Base-by-base conservation (phyloP, 1,140 invertebrate genomes). In the Heliconius himera region DNA sequence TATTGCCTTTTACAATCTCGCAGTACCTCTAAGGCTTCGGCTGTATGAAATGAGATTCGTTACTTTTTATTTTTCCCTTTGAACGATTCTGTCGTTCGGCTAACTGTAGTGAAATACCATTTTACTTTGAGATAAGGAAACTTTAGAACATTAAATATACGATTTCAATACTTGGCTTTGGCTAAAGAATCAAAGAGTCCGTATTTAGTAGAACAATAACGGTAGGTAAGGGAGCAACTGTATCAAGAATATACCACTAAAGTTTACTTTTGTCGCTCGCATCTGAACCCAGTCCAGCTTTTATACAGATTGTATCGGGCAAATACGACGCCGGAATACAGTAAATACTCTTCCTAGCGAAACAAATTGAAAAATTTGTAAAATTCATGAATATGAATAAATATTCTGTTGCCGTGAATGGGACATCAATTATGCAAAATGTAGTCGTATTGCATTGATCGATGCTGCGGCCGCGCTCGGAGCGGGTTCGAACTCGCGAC, bases 1-100 rank as follows among this genome's bases (percentile, higher is more conserved):
- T 93, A 94, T 94, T 94, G 92, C 93, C 91, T 94, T 93, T 93
- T 93, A 94, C 91, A 93, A 94, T 94, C 92, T 94, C 91, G 89
- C 90, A 93, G 93, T 94, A 94, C 91, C 88, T 92, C 88, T 87
- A 86, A 91, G 90, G 88, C 88, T 89, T 84, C 85, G 81, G 77
- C 89, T 85, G 87, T 87, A 90, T 91, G 92, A 92, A 93, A 93
- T 94, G 90, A 93, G 91, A 92, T 93, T 93, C 88, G 90, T 91
- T 90, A 93, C 88, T 87, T 89, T 89, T 85, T 89, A 83, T 87
- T 88, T 87, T 89, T 88, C 85, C 85, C 85, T 89, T 89, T 90
- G 87, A 91, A 85, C 88, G 85, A 87, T 87, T 92, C 90, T 84
- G 84, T 87, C 83, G 85, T 85, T 88, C 82, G 85, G 88, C 83